Percentiles rank a stretch among this genome's conserved stretches.
These are phyloP conservation scores for Cheilosia vernalis DNA, from an alignment of 2,888 invertebrate species.

Conservation along the genomic window DNA sequence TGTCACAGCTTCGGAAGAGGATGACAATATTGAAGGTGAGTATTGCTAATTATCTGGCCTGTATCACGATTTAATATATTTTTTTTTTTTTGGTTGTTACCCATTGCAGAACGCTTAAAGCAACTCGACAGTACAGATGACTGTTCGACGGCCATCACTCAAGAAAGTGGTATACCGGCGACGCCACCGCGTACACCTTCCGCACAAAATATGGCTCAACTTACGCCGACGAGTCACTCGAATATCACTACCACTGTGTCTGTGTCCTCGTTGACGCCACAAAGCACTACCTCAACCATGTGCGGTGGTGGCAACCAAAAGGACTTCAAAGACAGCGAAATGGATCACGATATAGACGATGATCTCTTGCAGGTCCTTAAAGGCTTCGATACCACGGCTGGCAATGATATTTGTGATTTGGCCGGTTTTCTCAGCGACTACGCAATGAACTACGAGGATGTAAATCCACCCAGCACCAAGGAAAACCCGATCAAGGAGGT, in stretches of 20 bases:
- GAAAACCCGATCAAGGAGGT: slow-evolving; percentile 78
- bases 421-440: slow-evolving; percentile 81
- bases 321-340: slow-evolving; percentile 86
- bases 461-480: slow-evolving; percentile 74
- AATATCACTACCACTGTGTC: slow-evolving; percentile 51
- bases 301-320: slow-evolving; percentile 82
- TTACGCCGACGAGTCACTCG: slow-evolving; percentile 66
- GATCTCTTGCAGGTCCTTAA: slow-evolving; percentile 91
- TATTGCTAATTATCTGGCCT: not conserved
- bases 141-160: slow-evolving; percentile 75
- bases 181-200: slow-evolving; percentile 74
- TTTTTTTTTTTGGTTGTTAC: not conserved
- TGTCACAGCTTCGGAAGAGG: slow-evolving; percentile 79
- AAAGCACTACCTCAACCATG: slow-evolving; percentile 77
- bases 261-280: slow-evolving; percentile 77
- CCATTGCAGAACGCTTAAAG: slow-evolving; percentile 79
- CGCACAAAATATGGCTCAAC: slow-evolving; percentile 61
- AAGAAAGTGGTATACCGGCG: slow-evolving; percentile 62
- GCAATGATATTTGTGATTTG: slow-evolving; percentile 80
- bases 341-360: slow-evolving; percentile 88
- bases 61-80: not conserved
- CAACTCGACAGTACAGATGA: slow-evolving; percentile 80
- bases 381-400: slow-evolving; percentile 86
- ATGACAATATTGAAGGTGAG: slow-evolving; percentile 80
- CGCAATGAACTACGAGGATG: slow-evolving; percentile 77